A percentile compares a stretch with the other conserved stretches of the same genome.
Evolutionary conservation across 2,113 vertebrate genomes (phyloP).

Genomic region (Paramormyrops kingsleyae): DNA sequence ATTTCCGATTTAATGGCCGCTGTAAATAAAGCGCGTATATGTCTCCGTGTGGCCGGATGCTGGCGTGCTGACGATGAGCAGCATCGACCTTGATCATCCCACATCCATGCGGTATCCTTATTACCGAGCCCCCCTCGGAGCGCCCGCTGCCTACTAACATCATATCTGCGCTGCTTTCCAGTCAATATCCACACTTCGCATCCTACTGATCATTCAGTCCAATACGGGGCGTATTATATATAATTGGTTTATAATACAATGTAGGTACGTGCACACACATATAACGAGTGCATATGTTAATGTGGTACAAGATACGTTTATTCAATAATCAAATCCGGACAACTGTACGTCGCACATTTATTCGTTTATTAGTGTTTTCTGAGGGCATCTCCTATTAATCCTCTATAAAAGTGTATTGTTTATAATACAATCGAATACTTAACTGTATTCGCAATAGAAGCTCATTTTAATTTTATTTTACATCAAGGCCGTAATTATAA

Average conservation of each 20-base stretch:
- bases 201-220: neutral
- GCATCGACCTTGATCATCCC: constrained; percentile 9
- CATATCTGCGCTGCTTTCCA: neutral
- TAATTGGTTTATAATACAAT: neutral
- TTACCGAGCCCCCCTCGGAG: neutral
- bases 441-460: neutral
- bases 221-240: neutral
- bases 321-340: neutral
- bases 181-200: neutral
- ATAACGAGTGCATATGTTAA: neutral
- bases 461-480: neutral
- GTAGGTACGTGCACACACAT: neutral
- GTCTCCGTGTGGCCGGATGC: neutral
- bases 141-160: constrained; percentile 3
- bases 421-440: neutral
- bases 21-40: neutral
- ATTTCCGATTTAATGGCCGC: neutral
- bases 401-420: neutral
- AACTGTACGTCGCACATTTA: neutral
- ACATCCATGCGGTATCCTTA: neutral
- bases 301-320: neutral
- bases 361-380: neutral
- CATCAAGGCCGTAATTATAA: no score
- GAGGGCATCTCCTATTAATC: neutral
- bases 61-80: neutral